These are phyloP conservation scores for Gulo gulo DNA, from an alignment of 2,113 vertebrate species.

Conservation along the genomic window DNA sequence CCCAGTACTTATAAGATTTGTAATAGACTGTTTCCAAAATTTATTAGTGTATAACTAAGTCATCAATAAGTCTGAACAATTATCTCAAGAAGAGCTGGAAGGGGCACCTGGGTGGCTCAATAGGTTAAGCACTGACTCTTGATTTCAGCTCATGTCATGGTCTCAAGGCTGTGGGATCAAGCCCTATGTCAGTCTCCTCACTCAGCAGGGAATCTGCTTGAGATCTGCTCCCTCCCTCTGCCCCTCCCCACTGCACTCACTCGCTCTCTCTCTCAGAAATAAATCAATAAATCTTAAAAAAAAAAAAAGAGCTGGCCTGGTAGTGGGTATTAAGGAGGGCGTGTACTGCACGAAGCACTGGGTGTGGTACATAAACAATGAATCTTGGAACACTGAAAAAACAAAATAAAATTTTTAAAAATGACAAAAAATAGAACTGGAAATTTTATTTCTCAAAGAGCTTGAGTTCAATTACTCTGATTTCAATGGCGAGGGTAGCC, in stretches of 20 bases:
- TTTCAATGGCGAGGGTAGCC: neutral
- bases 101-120: neutral
- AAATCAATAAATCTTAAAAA: neutral
- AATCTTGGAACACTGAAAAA: too few relatives aligned
- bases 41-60: constrained; percentile 4
- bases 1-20: constrained; percentile 3
- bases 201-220: neutral
- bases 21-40: neutral
- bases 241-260: neutral
- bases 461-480: neutral
- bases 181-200: neutral
- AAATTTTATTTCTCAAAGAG: neutral
- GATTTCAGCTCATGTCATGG: neutral
- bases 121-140: neutral
- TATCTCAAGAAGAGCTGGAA: neutral
- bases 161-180: neutral
- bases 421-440: neutral
- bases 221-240: neutral
- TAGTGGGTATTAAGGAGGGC: too few relatives aligned
- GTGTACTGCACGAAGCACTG: too few relatives aligned
- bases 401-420: too few relatives aligned
- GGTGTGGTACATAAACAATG: too few relatives aligned
- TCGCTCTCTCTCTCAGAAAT: neutral
- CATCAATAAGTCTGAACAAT: neutral
- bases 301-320: neutral